Percentiles rank a stretch among this genome's conserved stretches.
These are phyloP conservation scores for Morone chrysops DNA, from an alignment of 2,113 vertebrate genomes.

Conservation along the genomic window DNA sequence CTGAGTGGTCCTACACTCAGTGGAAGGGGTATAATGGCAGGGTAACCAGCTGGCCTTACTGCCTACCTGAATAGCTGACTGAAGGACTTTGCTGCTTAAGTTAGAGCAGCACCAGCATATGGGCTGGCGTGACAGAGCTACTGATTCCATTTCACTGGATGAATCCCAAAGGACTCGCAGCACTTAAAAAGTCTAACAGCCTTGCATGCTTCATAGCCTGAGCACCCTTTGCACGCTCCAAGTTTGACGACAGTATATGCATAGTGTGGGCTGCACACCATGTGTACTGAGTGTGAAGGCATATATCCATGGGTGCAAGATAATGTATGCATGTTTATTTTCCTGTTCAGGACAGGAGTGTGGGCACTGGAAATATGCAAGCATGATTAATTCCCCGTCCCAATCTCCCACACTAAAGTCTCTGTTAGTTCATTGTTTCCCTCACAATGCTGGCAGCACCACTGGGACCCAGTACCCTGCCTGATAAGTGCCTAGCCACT, in stretches of 20 bases:
- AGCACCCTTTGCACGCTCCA: not conserved
- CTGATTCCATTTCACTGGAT: slow-evolving; percentile 61
- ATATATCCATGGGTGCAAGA: slow-evolving; percentile 14
- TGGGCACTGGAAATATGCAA: slow-evolving; percentile 70
- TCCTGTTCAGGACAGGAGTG: slow-evolving; percentile 34
- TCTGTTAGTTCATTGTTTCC: slow-evolving; percentile 74
- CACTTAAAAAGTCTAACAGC: slow-evolving; percentile 58
- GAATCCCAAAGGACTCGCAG: slow-evolving; percentile 48
- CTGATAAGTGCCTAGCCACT: slow-evolving; percentile 2
- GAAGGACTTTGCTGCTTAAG: slow-evolving; percentile 52
- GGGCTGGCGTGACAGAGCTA: slow-evolving; percentile 50
- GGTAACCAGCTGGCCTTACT: slow-evolving; percentile 50
- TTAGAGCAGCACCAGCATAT: slow-evolving; percentile 40
- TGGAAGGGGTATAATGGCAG: slow-evolving; percentile 51
- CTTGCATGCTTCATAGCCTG: slow-evolving; percentile 39
- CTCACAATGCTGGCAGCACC: slow-evolving; percentile 68
- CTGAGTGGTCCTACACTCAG: slow-evolving; percentile 47
- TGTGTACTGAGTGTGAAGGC: not conserved
- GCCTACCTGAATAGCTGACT: slow-evolving; percentile 56
- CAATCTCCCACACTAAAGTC: slow-evolving; percentile 60
- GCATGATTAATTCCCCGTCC: slow-evolving; percentile 59
- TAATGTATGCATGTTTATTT: slow-evolving; percentile 57
- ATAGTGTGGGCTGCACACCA: not conserved
- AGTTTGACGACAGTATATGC: not conserved
- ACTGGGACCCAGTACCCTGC: slow-evolving; percentile 45